Evolutionary conservation across 2,888 invertebrate genomes (phyloP).

Genomic region (Xiphydria camelus): DNA sequence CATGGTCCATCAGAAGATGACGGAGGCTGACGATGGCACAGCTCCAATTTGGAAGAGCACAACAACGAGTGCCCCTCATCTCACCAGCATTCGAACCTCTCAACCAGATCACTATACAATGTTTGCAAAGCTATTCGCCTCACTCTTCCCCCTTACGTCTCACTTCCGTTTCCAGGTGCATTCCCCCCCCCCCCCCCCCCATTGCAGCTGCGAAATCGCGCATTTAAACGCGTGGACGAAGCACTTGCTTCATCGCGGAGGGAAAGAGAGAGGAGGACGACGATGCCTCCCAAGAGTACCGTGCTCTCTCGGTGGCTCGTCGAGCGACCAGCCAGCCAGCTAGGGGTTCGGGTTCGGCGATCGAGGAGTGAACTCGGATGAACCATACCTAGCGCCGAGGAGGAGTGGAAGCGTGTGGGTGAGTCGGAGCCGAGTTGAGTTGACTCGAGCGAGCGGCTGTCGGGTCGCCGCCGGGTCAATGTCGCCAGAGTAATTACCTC

Average conservation of each 20-base stretch:
- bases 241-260: neutral
- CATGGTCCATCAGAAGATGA: too few species aligned
- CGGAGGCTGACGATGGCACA: too few species aligned
- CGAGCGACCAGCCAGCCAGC: slow-evolving; percentile 17
- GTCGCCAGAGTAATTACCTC: slow-evolving; percentile 54
- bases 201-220: too few species aligned
- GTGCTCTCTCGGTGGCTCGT: slow-evolving; percentile 13
- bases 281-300: slow-evolving; percentile 1
- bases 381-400: slow-evolving; percentile 41
- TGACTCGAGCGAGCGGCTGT: slow-evolving; percentile 40
- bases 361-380: slow-evolving; percentile 54
- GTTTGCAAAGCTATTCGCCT: too few species aligned
- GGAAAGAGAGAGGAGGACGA: slow-evolving; percentile 12
- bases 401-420: slow-evolving; percentile 31
- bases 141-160: too few species aligned
- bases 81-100: too few species aligned
- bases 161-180: too few species aligned
- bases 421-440: slow-evolving; percentile 23
- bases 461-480: slow-evolving; percentile 55
- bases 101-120: too few species aligned
- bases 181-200: too few species aligned
- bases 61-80: too few species aligned
- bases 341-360: slow-evolving; percentile 48
- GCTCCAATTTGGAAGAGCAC: too few species aligned
- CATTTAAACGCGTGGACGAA: slow-evolving; percentile 2